Base-by-base conservation (phyloP, 2,888 invertebrate species). In the Proisotoma minuta region DNA sequence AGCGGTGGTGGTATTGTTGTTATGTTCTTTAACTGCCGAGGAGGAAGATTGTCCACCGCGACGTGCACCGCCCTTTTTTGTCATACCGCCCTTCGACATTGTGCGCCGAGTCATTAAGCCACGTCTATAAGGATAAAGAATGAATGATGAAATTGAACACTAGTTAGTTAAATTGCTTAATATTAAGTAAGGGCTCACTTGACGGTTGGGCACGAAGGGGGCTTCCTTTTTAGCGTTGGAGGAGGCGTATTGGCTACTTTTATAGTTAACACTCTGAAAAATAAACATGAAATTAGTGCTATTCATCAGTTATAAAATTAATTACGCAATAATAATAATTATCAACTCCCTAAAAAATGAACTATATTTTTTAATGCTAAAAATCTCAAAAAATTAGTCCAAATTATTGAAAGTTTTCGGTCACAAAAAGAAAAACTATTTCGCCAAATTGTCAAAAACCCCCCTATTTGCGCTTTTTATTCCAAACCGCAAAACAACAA, bases 41-140 rank as follows among this genome's bases (percentile, higher is more conserved):
- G 52, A 15, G 4, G 27, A 8, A 28, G 15, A 10, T 28, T 28
- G 27, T 26, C n/a, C n/a, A n/a, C n/a, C n/a, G n/a, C n/a, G n/a
- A n/a, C n/a, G n/a, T n/a, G n/a, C n/a, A n/a, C n/a, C n/a, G n/a
- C n/a, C n/a, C 51, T 65, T 67, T 61, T 62, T 59, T 59, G 62
- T 62, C 62, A 71, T 67, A 66, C 68, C 68, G 57, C 68, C 68
- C 59, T 69, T 71, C 68, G 69, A 50, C 50, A 24, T 50, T 5
- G 18, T 52, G 20, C 28, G 69, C 62, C 66, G 69, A 66, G 66
- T 66, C 71, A 69, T 71, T 63, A 57, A 59, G 60, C 61, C 59
- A 64, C 62, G 53, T 60, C 57, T 65, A 57, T n/a, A n/a, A n/a
- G n/a, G n/a, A n/a, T n/a, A n/a, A n/a, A n/a, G n/a, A n/a, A n/a